These are phyloP conservation scores for Lampropteryx suffumata DNA, from an alignment of 2,888 invertebrate species.

Conservation along the genomic window DNA sequence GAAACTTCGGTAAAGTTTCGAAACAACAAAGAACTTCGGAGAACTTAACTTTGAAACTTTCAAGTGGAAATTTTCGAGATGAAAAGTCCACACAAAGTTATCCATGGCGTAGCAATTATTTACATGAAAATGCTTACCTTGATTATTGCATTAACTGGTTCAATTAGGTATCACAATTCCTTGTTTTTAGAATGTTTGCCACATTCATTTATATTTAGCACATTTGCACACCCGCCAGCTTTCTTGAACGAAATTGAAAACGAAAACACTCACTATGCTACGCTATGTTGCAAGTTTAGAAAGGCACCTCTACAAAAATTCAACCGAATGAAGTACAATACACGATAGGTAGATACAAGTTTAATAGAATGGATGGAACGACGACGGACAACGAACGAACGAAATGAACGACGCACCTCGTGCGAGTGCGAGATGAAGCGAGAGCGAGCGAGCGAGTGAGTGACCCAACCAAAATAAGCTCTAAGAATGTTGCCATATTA, in stretches of 20 bases:
- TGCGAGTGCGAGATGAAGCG: no score
- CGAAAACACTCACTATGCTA: no score
- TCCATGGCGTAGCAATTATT: conserved; percentile 43
- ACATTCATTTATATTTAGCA: conserved; percentile 62
- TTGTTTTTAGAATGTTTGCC: conserved; percentile 52
- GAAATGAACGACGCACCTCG: conserved; percentile 49
- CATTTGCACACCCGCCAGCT: conserved; percentile 82
- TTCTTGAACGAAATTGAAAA: conserved; percentile 77
- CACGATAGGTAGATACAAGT: no score
- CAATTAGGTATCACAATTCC: conserved; percentile 55
- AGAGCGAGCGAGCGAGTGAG: conserved; percentile 56
- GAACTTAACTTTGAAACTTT: conserved; percentile 79
- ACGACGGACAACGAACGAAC: conserved; percentile 40
- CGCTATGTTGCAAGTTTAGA: conserved; percentile 81
- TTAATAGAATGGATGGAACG: conserved; percentile 31
- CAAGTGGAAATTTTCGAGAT: conserved; percentile 82
- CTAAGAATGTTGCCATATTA: conserved; percentile 72
- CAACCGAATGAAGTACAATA: conserved; percentile 70
- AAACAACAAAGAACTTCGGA: conserved; percentile 68
- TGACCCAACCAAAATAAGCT: conserved; percentile 81
- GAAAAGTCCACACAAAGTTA: conserved; percentile 78
- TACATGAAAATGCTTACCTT: conserved; percentile 66
- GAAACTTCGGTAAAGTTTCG: conserved; percentile 65
- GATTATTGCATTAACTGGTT: conserved; percentile 75
- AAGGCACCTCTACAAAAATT: conserved; percentile 80